These are phyloP conservation scores for Zhuqinia jingwanae DNA, from an alignment of 2,888 invertebrate species.

Conservation along the genomic window DNA sequence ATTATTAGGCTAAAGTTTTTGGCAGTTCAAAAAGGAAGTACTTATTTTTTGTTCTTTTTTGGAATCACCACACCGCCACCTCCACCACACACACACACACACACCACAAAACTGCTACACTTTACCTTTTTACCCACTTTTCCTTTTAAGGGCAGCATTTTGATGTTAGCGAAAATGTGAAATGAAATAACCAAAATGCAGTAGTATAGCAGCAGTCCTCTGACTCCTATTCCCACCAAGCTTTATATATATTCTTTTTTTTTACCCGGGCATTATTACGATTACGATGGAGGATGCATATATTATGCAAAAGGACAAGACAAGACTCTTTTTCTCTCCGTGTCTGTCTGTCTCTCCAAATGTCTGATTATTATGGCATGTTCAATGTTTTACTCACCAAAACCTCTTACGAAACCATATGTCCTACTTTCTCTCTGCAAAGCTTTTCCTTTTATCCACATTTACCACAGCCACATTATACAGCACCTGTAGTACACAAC, in stretches of 20 bases:
- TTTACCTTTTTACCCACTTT: not conserved
- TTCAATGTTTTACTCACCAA: not conserved
- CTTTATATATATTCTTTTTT: not conserved
- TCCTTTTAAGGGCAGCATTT: not conserved
- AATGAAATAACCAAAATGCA: not conserved
- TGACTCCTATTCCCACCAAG: too few relatives aligned
- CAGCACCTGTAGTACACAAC: not conserved
- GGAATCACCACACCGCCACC: not conserved
- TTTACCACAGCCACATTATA: too few relatives aligned
- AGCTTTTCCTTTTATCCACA: not conserved
- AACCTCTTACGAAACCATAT: not conserved
- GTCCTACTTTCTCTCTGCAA: conserved; percentile 49
- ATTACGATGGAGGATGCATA: too few relatives aligned
- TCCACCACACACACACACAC: not conserved
- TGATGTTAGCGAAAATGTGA: too few relatives aligned
- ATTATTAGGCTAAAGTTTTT: not conserved
- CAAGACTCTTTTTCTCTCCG: not conserved
- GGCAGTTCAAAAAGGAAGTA: conserved; percentile 2
- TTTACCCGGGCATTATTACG: not conserved
- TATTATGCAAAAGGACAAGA: conserved; percentile 9
- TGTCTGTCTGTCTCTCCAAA: not conserved
- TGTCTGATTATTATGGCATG: not conserved
- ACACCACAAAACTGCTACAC: not conserved
- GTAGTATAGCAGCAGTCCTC: too few relatives aligned
- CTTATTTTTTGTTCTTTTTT: not conserved